A percentile compares a stretch with the other conserved stretches of the same genome.
Conservation (phyloP, 2,797 vertebrate genomes). For the Phoebastria nigripes region DNA sequence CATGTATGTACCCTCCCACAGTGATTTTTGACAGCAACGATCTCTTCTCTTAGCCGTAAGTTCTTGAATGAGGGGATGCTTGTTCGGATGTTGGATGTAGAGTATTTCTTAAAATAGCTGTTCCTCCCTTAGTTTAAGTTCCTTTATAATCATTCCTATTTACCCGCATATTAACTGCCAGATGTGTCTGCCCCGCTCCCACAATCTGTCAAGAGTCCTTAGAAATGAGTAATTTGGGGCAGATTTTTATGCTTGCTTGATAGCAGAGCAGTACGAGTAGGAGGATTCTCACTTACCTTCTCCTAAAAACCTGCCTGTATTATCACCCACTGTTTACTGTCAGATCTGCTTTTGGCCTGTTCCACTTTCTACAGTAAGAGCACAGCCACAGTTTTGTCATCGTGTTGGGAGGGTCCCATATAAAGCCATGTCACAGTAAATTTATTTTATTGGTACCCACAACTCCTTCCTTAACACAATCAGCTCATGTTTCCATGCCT, state of each 20-base stretch:
- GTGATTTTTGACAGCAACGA: not conserved
- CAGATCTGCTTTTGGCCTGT: not conserved
- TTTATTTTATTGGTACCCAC: accelerated
- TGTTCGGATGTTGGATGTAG: not conserved
- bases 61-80: not conserved
- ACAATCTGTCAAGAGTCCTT: not conserved
- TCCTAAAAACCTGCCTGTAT: not conserved
- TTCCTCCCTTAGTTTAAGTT: not conserved
- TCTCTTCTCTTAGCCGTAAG: not conserved
- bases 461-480: not conserved
- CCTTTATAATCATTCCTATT: not conserved
- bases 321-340: too few relatives aligned
- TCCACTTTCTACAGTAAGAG: not conserved
- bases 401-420: not conserved
- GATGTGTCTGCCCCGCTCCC: not conserved
- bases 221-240: not conserved
- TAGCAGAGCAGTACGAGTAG: not conserved
- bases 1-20: accelerated
- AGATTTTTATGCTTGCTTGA: not conserved
- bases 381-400: not conserved
- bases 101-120: not conserved
- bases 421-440: not conserved
- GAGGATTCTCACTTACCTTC: not conserved
- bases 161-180: not conserved
- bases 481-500: accelerated